Percentiles rank a stretch among this genome's conserved stretches.
phyloP scores from a whole-genome alignment of 2,113 vertebrate genomes.

The Scartelaos histophorus region DNA sequence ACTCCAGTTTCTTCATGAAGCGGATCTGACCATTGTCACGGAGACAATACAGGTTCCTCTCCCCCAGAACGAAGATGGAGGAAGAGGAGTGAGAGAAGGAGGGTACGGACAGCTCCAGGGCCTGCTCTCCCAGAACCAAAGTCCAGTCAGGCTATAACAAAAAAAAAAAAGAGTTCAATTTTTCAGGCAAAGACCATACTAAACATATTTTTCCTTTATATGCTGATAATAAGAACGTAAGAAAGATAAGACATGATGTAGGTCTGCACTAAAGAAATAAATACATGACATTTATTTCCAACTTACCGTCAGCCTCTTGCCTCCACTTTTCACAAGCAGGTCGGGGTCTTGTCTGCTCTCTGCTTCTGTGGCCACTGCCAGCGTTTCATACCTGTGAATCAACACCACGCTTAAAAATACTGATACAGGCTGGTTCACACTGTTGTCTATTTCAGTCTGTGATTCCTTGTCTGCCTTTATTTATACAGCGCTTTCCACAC shows the following conservation, averaged over 20 bases:
- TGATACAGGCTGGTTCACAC: not conserved
- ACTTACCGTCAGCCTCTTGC: conserved; percentile 85
- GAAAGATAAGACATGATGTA: no score
- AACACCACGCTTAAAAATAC: conserved; percentile 9
- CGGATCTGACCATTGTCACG: conserved; percentile 94
- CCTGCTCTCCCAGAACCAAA: conserved; percentile 91
- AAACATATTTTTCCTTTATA: no score
- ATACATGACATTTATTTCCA: not conserved
- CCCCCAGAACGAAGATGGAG: conserved; percentile 90
- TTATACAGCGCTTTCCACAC: no score
- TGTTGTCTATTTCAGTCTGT: not conserved
- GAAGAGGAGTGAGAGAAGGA: conserved; percentile 81
- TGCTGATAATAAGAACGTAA: no score
- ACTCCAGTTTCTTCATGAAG: conserved; percentile 98
- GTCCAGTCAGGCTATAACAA: conserved; percentile 89
- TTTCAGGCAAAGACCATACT: no score
- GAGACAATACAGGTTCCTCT: conserved; percentile 93
- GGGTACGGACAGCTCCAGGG: conserved; percentile 84
- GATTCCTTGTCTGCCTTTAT: not conserved
- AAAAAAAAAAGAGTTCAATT: not conserved
- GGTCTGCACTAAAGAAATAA: no score
- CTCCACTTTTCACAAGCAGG: conserved; percentile 83
- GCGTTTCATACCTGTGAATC: conserved; percentile 87
- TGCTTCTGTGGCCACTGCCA: conserved; percentile 93
- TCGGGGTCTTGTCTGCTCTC: conserved; percentile 86